Evolutionary conservation across 2,113 vertebrate species (phyloP).

Genomic region (Erythrolamprus reginae): DNA sequence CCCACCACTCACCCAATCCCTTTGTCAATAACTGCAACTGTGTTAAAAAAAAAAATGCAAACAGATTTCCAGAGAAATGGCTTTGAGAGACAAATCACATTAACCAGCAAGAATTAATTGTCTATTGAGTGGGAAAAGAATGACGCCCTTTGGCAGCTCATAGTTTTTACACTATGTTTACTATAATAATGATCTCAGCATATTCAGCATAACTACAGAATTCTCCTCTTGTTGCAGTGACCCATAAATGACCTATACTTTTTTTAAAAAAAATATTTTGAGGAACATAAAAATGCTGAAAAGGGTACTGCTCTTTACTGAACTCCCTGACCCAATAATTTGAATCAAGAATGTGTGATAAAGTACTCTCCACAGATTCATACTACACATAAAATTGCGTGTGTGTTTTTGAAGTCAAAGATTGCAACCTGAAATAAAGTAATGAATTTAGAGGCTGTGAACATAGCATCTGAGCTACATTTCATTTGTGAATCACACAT

Average conservation of each 20-base stretch:
- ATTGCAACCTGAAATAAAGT: neutral
- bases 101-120: constrained; percentile 30
- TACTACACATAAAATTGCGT: neutral
- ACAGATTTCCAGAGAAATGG: constrained; percentile 25
- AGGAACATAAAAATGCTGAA: neutral
- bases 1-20: neutral
- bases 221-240: constrained; percentile 29
- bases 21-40: neutral
- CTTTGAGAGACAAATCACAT: constrained; percentile 37
- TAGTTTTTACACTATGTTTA: constrained; percentile 46
- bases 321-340: neutral
- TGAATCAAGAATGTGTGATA: neutral
- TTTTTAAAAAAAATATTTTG: neutral
- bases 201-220: constrained; percentile 36
- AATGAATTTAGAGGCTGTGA: neutral
- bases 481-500: neutral
- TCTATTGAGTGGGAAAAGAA: constrained; percentile 48
- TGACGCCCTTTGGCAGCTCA: constrained; percentile 27
- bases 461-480: neutral
- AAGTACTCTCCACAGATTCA: neutral
- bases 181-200: constrained; percentile 45
- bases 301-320: neutral
- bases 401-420: neutral
- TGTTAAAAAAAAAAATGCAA: constrained; percentile 7
- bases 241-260: constrained; percentile 21